Conservation (phyloP, 2,113 vertebrate genomes). For the Notiomystis cincta region DNA sequence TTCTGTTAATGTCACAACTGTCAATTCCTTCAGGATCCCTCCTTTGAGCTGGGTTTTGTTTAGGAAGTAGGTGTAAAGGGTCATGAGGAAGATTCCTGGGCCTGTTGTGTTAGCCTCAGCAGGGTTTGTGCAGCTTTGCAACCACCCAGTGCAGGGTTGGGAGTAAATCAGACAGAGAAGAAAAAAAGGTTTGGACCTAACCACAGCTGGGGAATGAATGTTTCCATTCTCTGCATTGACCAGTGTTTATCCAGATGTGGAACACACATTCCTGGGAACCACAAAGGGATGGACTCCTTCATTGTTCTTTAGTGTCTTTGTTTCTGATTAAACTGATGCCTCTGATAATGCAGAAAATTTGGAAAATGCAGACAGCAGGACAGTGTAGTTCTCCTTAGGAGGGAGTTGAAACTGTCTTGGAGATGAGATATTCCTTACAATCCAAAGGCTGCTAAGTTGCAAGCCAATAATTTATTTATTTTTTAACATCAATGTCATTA, state of each 20-base stretch:
- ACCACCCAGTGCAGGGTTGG: not conserved
- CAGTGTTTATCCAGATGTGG: slow-evolving; percentile 47
- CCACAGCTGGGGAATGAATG: slow-evolving; percentile 1
- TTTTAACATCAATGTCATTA: not conserved
- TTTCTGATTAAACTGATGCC: not conserved
- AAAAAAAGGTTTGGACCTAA: not conserved
- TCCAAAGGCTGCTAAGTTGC: not conserved
- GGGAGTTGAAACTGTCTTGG: not conserved
- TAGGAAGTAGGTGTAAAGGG: not conserved
- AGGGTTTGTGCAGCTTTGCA: not conserved
- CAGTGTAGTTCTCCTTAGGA: not conserved
- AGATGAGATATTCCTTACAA: not conserved
- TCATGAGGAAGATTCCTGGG: not conserved
- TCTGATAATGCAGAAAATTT: not conserved
- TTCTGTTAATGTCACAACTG: not conserved
- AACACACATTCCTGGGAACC: not conserved
- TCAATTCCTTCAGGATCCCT: not conserved
- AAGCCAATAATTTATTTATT: not conserved
- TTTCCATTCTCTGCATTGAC: not conserved
- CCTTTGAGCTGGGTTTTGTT: not conserved
- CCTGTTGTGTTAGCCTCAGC: not conserved
- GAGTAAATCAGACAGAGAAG: not conserved
- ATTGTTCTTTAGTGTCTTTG: not conserved
- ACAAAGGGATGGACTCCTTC: not conserved
- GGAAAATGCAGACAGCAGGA: not conserved